Evolutionary conservation across 2,888 invertebrate species (phyloP).

Genomic region (Rhorus exstirpatorius): DNA sequence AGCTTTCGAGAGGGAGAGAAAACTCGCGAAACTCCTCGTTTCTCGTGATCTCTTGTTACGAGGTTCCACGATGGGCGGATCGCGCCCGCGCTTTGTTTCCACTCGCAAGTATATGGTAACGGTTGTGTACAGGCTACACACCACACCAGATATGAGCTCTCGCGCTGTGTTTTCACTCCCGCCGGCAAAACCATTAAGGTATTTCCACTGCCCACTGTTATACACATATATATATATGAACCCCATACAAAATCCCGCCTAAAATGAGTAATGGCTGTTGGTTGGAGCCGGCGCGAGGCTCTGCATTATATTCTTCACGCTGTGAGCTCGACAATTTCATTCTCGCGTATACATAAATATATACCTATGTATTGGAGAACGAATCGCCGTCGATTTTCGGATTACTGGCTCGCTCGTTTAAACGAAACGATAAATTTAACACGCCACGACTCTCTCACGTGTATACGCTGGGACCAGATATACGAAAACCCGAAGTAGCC

Average conservation of each 20-base stretch:
- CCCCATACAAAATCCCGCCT: conserved; percentile 58
- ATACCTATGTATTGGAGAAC: not conserved
- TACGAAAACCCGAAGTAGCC: conserved; percentile 46
- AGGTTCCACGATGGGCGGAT: conserved; percentile 72
- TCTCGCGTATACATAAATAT: conserved; percentile 11
- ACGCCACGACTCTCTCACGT: conserved; percentile 20
- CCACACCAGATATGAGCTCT: not conserved
- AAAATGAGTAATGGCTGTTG: conserved; percentile 62
- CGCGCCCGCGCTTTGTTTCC: conserved; percentile 75
- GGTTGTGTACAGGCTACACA: conserved; percentile 32
- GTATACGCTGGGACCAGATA: conserved; percentile 10
- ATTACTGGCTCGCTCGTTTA: conserved; percentile 45
- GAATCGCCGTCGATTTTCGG: conserved; percentile 42
- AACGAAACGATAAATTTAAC: conserved; percentile 68
- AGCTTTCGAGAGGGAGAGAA: conserved; percentile 32
- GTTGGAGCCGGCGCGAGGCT: conserved; percentile 20
- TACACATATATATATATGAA: not conserved
- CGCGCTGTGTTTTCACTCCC: conserved; percentile 39
- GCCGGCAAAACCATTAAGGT: conserved; percentile 61
- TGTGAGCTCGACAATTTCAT: conserved; percentile 54
- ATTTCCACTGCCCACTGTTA: conserved; percentile 49
- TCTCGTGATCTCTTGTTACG: conserved; percentile 71
- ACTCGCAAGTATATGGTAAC: conserved; percentile 71
- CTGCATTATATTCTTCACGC: conserved; percentile 31
- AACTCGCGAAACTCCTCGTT: conserved; percentile 31